phyloP scores from a whole-genome alignment of 2,797 vertebrate species.

The Ceyx erithaca region DNA sequence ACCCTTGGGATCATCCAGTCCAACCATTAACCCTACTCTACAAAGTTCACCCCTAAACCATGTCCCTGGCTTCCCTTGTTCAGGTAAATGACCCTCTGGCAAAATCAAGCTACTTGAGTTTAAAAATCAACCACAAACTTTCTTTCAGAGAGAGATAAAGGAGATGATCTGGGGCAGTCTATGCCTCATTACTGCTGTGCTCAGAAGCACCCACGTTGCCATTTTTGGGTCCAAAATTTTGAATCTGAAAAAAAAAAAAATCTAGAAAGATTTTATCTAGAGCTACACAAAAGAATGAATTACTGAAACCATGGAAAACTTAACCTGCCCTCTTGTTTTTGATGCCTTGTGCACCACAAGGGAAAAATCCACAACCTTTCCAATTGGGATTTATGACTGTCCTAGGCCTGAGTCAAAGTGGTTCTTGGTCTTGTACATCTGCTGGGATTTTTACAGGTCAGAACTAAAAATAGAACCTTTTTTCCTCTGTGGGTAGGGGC shows the following conservation, averaged over 20 bases:
- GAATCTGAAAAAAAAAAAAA: background rate
- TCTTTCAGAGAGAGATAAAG: background rate
- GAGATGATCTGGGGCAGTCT: background rate
- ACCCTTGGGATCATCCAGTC: too few species aligned
- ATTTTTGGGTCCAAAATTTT: background rate
- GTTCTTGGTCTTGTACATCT: background rate
- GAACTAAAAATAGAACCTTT: background rate
- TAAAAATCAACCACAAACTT: accelerated
- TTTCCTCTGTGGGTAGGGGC: background rate
- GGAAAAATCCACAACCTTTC: background rate
- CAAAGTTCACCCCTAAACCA: too few species aligned
- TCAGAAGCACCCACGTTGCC: background rate
- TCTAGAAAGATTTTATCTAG: background rate
- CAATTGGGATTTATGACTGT: background rate
- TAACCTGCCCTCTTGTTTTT: background rate
- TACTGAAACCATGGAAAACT: background rate
- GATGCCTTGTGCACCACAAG: background rate
- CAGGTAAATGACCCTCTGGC: background rate
- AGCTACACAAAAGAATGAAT: background rate
- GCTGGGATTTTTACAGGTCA: background rate
- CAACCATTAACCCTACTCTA: too few species aligned
- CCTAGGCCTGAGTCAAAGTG: background rate
- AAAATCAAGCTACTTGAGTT: background rate
- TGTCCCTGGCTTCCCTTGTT: background rate
- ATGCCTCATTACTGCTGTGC: background rate